A percentile compares a stretch with the other conserved stretches of the same genome.
phyloP scores from a whole-genome alignment of 2,797 vertebrate genomes.

The Phoxinus dragarum region DNA sequence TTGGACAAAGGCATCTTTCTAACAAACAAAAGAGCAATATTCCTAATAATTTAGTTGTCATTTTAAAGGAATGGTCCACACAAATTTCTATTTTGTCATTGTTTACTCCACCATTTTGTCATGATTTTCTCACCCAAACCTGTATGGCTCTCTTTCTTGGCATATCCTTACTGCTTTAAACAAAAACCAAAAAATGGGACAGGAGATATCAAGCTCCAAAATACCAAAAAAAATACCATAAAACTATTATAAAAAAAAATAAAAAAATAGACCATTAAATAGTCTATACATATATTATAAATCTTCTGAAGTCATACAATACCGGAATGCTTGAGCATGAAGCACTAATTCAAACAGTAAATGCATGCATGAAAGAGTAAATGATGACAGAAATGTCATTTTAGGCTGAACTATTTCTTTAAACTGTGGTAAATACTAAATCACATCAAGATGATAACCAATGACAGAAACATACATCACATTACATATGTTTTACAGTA shows the following conservation, averaged over 20 bases:
- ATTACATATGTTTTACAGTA: neutral
- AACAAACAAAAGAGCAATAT: neutral
- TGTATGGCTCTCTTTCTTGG: neutral
- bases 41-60: neutral
- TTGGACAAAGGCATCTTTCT: constrained; percentile 4
- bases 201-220: neutral
- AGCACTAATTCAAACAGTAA: neutral
- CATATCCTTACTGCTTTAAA: neutral
- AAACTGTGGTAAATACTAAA: constrained; percentile 4
- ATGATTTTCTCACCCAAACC: neutral
- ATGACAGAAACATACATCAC: neutral
- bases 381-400: neutral
- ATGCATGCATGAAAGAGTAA: neutral
- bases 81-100: neutral
- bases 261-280: neutral
- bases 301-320: neutral
- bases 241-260: neutral
- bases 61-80: neutral
- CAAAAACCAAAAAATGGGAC: neutral
- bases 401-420: neutral
- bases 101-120: neutral
- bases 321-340: neutral
- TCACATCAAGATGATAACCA: neutral
- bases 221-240: neutral
- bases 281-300: neutral